Evolutionary conservation across 2,888 invertebrate species (phyloP).

Genomic region (Cyclophora albipunctata): DNA sequence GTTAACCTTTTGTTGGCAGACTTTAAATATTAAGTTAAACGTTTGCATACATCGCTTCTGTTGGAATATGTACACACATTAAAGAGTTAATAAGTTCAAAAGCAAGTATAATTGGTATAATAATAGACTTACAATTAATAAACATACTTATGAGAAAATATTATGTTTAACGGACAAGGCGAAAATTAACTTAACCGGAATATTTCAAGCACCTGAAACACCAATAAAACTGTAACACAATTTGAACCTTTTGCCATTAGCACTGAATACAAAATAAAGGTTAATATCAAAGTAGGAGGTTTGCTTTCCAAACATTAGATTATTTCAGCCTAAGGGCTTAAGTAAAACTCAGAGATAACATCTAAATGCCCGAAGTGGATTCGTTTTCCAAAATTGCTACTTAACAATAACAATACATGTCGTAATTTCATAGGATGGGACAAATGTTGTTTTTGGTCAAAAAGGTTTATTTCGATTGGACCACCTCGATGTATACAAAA

Average conservation of each 20-base stretch:
- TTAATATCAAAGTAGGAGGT: slow-evolving; percentile 5
- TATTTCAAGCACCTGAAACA: no score
- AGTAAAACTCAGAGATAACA: slow-evolving; percentile 23
- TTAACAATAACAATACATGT: slow-evolving; percentile 25
- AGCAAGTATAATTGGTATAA: no score
- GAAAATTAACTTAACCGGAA: no score
- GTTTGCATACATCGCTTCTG: no score
- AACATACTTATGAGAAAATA: no score
- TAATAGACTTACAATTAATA: no score
- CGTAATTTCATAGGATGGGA: slow-evolving; percentile 36
- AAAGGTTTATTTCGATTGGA: slow-evolving; percentile 30
- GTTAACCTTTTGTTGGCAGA: no score
- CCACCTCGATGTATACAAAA: not conserved
- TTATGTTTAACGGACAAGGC: no score
- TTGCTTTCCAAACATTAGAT: slow-evolving; percentile 23
- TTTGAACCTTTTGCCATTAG: not conserved
- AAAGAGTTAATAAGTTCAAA: no score
- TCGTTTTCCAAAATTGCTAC: slow-evolving; percentile 30
- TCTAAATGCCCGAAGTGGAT: slow-evolving; percentile 22
- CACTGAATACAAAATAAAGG: slow-evolving; percentile 4
- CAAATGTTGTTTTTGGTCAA: slow-evolving; percentile 29
- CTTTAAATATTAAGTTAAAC: no score
- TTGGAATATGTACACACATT: no score
- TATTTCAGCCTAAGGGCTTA: slow-evolving; percentile 16
- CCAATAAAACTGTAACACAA: no score